phyloP scores from a whole-genome alignment of 2,888 invertebrate species.

The Scaptomyza flava region DNA sequence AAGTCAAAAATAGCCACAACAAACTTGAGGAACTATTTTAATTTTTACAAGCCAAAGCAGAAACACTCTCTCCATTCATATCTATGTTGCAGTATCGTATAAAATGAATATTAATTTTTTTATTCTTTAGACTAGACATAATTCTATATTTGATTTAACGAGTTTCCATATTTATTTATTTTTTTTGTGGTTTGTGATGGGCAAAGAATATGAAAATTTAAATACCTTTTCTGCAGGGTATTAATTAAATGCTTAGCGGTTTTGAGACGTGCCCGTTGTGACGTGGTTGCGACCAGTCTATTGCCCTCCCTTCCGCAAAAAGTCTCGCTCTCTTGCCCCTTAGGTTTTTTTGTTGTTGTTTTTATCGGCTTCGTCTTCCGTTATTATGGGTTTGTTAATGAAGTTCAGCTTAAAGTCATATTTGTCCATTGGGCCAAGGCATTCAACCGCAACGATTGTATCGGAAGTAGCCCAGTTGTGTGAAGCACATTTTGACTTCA shows the following conservation, averaged over 20 bases:
- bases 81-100: background rate
- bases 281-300: conserved; percentile 65
- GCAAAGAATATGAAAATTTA: background rate
- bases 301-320: conserved; percentile 8
- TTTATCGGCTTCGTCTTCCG: conserved; percentile 53
- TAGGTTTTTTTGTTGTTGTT: conserved; percentile 24
- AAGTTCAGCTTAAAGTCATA: conserved; percentile 72
- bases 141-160: background rate
- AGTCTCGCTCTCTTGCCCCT: conserved; percentile 10
- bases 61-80: conserved; percentile 35
- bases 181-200: background rate
- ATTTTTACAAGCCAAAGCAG: background rate
- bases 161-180: background rate
- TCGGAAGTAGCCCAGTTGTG: conserved; percentile 72
- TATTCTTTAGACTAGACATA: no score
- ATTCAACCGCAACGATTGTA: conserved; percentile 59
- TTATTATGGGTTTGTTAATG: conserved; percentile 49
- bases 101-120: no score
- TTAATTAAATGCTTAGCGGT: conserved; percentile 23
- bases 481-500: conserved; percentile 41
- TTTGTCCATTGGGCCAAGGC: conserved; percentile 62
- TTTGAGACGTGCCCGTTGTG: conserved; percentile 45
- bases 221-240: conserved; percentile 39
- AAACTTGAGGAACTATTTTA: background rate
- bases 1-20: conserved; percentile 34